Percentiles rank a stretch among this genome's conserved stretches.
Conservation (phyloP, 2,113 vertebrate genomes). For the Picathartes gymnocephalus region DNA sequence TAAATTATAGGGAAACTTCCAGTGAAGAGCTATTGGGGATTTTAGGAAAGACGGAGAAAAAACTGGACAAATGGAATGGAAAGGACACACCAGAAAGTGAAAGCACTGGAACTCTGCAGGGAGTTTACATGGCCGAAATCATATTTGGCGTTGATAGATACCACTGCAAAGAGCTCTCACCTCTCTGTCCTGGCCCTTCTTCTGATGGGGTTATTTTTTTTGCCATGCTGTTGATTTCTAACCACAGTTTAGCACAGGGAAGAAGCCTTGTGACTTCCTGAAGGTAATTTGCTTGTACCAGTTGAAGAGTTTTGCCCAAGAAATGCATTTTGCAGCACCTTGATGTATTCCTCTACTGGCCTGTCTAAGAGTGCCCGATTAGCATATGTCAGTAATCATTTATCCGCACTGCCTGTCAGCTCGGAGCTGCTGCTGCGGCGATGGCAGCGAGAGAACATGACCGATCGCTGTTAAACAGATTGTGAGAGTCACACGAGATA, state of each 20-base stretch:
- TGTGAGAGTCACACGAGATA: slow-evolving; percentile 75
- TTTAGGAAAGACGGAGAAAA: not conserved
- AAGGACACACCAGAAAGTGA: not conserved
- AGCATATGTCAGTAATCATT: slow-evolving; percentile 72
- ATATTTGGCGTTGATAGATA: not conserved
- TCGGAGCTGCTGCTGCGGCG: not conserved
- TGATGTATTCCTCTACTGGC: slow-evolving; percentile 6
- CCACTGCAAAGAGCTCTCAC: not conserved
- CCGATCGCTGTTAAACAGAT: slow-evolving; percentile 67
- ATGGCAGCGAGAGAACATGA: slow-evolving; percentile 61
- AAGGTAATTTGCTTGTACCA: slow-evolving; percentile 54
- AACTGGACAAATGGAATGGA: not conserved
- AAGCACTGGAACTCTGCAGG: not conserved
- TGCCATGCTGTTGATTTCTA: not conserved
- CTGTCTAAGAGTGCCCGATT: slow-evolving; percentile 62
- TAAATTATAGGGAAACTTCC: not conserved
- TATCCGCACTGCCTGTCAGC: slow-evolving; percentile 55
- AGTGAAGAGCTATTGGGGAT: not conserved
- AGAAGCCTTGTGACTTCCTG: slow-evolving; percentile 6
- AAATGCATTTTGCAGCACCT: slow-evolving; percentile 15
- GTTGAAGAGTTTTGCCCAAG: slow-evolving; percentile 4
- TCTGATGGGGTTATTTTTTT: not conserved
- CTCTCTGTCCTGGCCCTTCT: not conserved
- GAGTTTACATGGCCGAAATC: not conserved
- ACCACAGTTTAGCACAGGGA: not conserved